Evolutionary conservation across 2,797 vertebrate species (phyloP).

Genomic region (Gymnocypris eckloni): DNA sequence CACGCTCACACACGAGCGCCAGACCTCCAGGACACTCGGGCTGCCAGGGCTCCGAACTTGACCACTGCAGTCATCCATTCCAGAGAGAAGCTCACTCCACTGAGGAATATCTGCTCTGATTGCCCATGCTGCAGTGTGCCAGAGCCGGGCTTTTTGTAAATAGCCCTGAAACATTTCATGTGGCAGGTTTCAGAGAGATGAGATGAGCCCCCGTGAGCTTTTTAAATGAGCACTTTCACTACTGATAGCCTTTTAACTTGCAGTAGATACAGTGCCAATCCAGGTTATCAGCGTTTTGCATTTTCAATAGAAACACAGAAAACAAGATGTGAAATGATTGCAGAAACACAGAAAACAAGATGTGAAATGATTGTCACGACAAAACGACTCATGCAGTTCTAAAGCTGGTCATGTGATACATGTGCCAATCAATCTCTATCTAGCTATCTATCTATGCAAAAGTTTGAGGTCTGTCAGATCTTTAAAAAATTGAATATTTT

Average conservation of each 20-base stretch:
- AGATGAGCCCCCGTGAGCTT: constrained; percentile 2
- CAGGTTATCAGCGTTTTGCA: background rate
- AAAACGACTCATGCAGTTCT: background rate
- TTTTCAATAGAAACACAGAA: background rate
- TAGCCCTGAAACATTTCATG: constrained; percentile 28
- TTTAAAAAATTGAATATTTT: background rate
- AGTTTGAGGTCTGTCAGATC: background rate
- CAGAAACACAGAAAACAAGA: background rate
- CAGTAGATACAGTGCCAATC: background rate
- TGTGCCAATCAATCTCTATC: background rate
- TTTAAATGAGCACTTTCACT: constrained; percentile 18
- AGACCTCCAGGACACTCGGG: constrained; percentile 52
- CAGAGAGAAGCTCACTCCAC: constrained; percentile 44
- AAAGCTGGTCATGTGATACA: background rate
- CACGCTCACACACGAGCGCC: constrained; percentile 57
- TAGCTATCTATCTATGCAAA: too few relatives aligned
- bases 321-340: background rate
- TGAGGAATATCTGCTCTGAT: constrained; percentile 39
- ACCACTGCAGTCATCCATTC: constrained; percentile 55
- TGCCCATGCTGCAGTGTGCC: constrained; percentile 64
- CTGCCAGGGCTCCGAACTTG: constrained; percentile 24
- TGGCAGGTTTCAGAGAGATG: constrained; percentile 5
- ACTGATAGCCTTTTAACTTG: background rate
- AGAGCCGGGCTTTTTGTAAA: constrained; percentile 29
- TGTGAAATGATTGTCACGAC: background rate